Conservation (phyloP, 2,113 vertebrate genomes). For the Naja naja region DNA sequence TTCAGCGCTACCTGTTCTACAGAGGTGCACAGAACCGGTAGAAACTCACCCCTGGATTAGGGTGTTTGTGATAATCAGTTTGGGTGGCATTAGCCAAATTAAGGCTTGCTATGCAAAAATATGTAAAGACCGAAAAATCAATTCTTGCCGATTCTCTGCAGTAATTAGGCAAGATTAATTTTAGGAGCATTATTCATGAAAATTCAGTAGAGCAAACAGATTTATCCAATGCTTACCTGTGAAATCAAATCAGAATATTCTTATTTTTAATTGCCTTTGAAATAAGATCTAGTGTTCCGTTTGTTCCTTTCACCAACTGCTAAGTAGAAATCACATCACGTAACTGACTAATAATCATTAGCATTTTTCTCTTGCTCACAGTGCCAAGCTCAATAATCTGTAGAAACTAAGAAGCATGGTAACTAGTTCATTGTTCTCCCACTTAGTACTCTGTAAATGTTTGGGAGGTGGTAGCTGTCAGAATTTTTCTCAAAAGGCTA, state of each 20-base stretch:
- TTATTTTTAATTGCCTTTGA: not conserved
- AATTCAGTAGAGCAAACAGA: not conserved
- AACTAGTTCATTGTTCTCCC: not conserved
- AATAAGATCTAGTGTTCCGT: not conserved
- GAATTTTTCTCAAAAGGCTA: not conserved
- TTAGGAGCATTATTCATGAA: not conserved
- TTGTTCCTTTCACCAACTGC: not conserved
- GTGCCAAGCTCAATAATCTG: not conserved
- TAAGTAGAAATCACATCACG: not conserved
- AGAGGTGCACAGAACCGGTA: too few relatives aligned
- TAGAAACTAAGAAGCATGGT: not conserved
- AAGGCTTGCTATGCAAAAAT: not conserved
- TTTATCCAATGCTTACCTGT: not conserved
- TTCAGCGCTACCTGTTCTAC: too few relatives aligned
- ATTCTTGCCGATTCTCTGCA: not conserved
- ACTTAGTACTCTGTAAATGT: not conserved
- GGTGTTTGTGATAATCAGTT: not conserved
- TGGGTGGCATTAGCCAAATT: not conserved
- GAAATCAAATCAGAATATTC: not conserved
- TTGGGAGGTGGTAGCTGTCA: not conserved
- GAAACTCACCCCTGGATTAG: too few relatives aligned
- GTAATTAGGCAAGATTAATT: not conserved
- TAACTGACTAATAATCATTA: not conserved
- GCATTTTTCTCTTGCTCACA: not conserved
- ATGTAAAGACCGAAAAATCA: not conserved